Evolutionary conservation across 1,140 invertebrate genomes (phyloP).

Genomic region (Cyphomyrmex costatus): DNA sequence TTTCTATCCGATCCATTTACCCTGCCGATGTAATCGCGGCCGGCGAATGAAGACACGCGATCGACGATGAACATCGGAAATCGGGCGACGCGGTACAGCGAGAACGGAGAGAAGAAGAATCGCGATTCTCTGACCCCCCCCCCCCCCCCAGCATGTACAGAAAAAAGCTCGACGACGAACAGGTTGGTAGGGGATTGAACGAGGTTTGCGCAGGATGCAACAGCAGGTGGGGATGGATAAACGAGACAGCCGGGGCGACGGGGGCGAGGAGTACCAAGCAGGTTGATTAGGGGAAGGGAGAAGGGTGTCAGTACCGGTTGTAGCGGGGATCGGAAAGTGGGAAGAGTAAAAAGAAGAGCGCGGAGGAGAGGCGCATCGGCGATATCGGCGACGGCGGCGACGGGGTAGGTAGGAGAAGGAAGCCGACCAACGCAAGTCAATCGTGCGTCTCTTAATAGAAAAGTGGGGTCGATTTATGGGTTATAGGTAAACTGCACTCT

Average conservation of each 20-base stretch:
- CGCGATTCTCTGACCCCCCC: slow-evolving; percentile 41
- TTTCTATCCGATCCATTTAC: slow-evolving; percentile 35
- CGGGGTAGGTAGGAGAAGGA: slow-evolving; percentile 77
- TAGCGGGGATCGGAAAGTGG: slow-evolving; percentile 59
- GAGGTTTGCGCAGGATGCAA: slow-evolving; percentile 72
- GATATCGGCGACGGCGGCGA: slow-evolving; percentile 60
- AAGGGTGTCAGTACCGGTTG: slow-evolving; percentile 51
- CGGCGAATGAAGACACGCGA: slow-evolving; percentile 62
- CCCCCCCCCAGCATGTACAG: slow-evolving; percentile 28
- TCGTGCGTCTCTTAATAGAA: slow-evolving; percentile 86
- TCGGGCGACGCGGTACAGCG: slow-evolving; percentile 31
- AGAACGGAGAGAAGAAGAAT: slow-evolving; percentile 43
- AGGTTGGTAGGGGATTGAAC: slow-evolving; percentile 75
- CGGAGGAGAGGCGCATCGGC: slow-evolving; percentile 50
- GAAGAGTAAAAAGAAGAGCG: slow-evolving; percentile 56
- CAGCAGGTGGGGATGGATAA: slow-evolving; percentile 61
- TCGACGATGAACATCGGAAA: slow-evolving; percentile 33
- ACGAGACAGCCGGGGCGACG: slow-evolving; percentile 60
- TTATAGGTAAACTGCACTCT: slow-evolving; percentile 84
- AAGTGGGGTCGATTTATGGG: slow-evolving; percentile 86
- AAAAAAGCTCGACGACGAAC: slow-evolving; percentile 71
- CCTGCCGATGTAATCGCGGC: slow-evolving; percentile 34
- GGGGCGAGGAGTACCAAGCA: slow-evolving; percentile 56
- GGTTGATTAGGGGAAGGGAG: slow-evolving; percentile 55
- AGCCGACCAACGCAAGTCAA: slow-evolving; percentile 85